These are phyloP conservation scores for Hemiscyllium ocellatum DNA, from an alignment of 2,113 vertebrate genomes.

Conservation along the genomic window DNA sequence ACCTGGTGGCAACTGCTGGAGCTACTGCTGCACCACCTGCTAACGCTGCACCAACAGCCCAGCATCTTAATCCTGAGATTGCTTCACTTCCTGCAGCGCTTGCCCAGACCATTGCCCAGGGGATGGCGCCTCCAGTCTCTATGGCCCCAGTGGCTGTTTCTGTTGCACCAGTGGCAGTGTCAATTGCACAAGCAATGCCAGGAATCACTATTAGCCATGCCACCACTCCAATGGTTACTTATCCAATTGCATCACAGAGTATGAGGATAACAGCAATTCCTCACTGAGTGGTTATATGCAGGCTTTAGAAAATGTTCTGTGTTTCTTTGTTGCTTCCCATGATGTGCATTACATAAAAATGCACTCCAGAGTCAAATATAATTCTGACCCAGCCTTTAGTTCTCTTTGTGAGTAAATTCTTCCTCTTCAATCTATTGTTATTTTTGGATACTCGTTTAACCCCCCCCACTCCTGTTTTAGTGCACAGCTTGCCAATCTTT, in stretches of 20 bases:
- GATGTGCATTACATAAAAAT: neutral
- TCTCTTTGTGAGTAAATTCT: neutral
- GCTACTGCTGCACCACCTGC: slow-evolving; percentile 68
- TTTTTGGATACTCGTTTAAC: neutral
- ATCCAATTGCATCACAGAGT: slow-evolving; percentile 93
- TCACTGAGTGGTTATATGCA: slow-evolving; percentile 58
- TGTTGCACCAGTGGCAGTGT: slow-evolving; percentile 87
- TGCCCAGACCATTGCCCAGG: slow-evolving; percentile 89
- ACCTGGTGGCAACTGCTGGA: slow-evolving; percentile 73
- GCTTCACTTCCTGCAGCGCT: slow-evolving; percentile 83
- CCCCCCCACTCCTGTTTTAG: neutral
- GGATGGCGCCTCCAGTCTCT: slow-evolving; percentile 88
- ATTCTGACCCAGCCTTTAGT: slow-evolving; percentile 23
- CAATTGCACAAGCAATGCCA: slow-evolving; percentile 83
- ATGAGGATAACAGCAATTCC: slow-evolving; percentile 94
- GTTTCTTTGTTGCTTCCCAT: slow-evolving; percentile 8
- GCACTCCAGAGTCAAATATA: slow-evolving; percentile 5
- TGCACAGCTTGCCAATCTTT: neutral
- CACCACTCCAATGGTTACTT: slow-evolving; percentile 90
- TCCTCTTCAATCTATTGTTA: slow-evolving; percentile 2
- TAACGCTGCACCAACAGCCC: slow-evolving; percentile 68
- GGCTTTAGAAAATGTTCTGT: neutral
- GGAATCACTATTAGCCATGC: slow-evolving; percentile 95
- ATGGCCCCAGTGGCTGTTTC: slow-evolving; percentile 91
- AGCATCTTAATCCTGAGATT: slow-evolving; percentile 84